A percentile compares a stretch with the other conserved stretches of the same genome.
phyloP scores from a whole-genome alignment of 2,888 invertebrate species.

The Caenorhabditis sp. region DNA sequence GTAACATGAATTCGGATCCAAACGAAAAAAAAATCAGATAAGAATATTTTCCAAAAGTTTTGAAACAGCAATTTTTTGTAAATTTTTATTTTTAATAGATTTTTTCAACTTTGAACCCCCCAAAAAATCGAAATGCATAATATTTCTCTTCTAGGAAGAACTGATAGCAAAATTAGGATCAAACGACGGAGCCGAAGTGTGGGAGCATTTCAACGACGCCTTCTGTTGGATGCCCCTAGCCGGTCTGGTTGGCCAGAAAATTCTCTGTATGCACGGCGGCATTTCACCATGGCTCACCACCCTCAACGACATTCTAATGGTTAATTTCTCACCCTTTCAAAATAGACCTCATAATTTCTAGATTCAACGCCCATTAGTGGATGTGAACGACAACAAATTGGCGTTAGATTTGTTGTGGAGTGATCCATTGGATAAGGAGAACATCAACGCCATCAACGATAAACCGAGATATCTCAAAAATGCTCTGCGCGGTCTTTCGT shows the following conservation, averaged over 20 bases:
- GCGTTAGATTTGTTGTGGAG: conserved; percentile 39
- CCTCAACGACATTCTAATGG: conserved; percentile 25
- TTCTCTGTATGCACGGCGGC: conserved; percentile 51
- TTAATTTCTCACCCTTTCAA: too few relatives aligned
- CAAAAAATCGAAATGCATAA: background rate
- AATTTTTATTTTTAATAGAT: background rate
- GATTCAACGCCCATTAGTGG: conserved; percentile 32
- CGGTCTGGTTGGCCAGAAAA: conserved; percentile 28
- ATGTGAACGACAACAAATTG: conserved; percentile 9
- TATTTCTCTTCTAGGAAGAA: conserved; percentile 6
- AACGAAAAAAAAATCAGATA: too few relatives aligned
- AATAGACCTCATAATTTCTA: background rate
- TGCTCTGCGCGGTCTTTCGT: conserved; percentile 13
- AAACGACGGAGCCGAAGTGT: conserved; percentile 13
- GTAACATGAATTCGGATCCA: too few relatives aligned
- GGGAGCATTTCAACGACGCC: conserved; percentile 31
- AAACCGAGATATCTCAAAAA: conserved; percentile 11
- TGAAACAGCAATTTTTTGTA: too few relatives aligned
- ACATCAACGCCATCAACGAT: background rate
- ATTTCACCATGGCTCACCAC: conserved; percentile 31
- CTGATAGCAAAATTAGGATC: background rate
- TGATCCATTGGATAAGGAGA: conserved; percentile 26
- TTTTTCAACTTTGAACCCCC: background rate
- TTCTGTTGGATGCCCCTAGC: conserved; percentile 43
- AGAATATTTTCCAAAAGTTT: too few relatives aligned